Evolutionary conservation across 1,140 invertebrate species (phyloP).

Genomic region (Agraylea sexmaculata): DNA sequence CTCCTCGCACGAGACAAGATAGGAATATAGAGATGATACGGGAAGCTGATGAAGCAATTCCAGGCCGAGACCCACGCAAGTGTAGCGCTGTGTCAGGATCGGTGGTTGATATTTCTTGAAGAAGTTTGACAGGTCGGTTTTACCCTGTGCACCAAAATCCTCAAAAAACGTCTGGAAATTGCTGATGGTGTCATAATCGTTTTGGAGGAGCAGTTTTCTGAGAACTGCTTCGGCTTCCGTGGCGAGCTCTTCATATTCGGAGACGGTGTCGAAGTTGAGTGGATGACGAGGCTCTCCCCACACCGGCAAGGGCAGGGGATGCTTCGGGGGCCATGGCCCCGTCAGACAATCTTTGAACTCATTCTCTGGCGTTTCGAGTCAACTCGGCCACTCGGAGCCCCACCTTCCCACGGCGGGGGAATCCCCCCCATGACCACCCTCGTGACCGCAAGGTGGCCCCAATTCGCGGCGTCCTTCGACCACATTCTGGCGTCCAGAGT

Average conservation of each 20-base stretch:
- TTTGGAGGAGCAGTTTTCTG: slow-evolving; percentile 62
- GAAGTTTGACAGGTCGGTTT: slow-evolving; percentile 45
- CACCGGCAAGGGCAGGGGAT: slow-evolving; percentile 52
- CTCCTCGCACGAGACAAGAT: slow-evolving; percentile 80
- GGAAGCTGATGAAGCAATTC: slow-evolving; percentile 56
- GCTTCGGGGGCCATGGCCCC: slow-evolving; percentile 44
- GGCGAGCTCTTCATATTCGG: slow-evolving; percentile 62
- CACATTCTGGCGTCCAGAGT: slow-evolving; percentile 34
- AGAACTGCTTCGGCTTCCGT: slow-evolving; percentile 61
- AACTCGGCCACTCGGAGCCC: slow-evolving; percentile 86
- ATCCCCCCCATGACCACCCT: slow-evolving; percentile 42
- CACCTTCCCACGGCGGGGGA: slow-evolving; percentile 69
- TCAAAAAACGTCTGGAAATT: slow-evolving; percentile 74
- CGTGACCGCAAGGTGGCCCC: slow-evolving; percentile 26
- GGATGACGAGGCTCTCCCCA: slow-evolving; percentile 46
- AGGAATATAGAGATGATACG: slow-evolving; percentile 51
- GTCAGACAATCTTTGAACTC: slow-evolving; percentile 37
- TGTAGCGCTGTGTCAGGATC: slow-evolving; percentile 66
- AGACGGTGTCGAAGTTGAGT: slow-evolving; percentile 42
- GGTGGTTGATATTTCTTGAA: slow-evolving; percentile 60
- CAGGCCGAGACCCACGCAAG: slow-evolving; percentile 76
- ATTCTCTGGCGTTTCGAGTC: slow-evolving; percentile 60
- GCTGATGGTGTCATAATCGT: slow-evolving; percentile 75
- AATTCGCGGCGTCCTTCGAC: slow-evolving; percentile 36
- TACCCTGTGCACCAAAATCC: slow-evolving; percentile 41